Evolutionary conservation across 2,797 vertebrate genomes (phyloP).

Genomic region (Parauchenoglanis ngamensis): DNA sequence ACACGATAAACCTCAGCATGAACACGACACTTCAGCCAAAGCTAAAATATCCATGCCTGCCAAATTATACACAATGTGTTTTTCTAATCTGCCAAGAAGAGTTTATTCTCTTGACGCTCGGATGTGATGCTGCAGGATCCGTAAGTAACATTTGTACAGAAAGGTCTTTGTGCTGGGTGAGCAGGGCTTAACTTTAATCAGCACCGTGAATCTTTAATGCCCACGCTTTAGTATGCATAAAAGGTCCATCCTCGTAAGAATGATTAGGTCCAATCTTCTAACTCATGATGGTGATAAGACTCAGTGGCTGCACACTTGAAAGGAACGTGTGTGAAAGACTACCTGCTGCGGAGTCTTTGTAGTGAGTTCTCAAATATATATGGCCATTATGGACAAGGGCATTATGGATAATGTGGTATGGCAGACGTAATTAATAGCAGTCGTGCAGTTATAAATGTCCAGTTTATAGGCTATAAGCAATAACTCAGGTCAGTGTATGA

Average conservation of each 20-base stretch:
- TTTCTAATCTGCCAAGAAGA: not conserved
- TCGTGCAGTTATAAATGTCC: conserved; percentile 26
- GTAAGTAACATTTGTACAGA: not conserved
- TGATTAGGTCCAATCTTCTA: conserved; percentile 42
- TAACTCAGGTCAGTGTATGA: conserved; percentile 25
- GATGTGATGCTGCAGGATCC: not conserved
- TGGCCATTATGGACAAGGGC: conserved; percentile 2
- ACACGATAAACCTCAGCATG: not conserved
- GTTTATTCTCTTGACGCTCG: not conserved
- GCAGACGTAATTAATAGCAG: conserved; percentile 26
- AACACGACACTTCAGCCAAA: not conserved
- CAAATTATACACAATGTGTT: not conserved
- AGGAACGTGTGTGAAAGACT: conserved; percentile 7
- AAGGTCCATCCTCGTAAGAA: conserved; percentile 6
- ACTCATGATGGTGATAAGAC: conserved; percentile 27
- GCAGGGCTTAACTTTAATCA: conserved; percentile 14
- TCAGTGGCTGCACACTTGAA: not conserved
- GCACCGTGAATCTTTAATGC: conserved; percentile 11
- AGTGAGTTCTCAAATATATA: conserved; percentile 7
- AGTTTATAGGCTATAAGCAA: conserved; percentile 24
- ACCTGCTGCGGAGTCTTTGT: not conserved
- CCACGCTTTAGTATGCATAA: conserved; percentile 25
- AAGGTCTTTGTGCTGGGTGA: not conserved
- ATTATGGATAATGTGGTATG: conserved; percentile 45
- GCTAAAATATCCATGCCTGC: not conserved